These are phyloP conservation scores for Poecile atricapillus DNA, from an alignment of 2,113 vertebrate species.

Conservation along the genomic window DNA sequence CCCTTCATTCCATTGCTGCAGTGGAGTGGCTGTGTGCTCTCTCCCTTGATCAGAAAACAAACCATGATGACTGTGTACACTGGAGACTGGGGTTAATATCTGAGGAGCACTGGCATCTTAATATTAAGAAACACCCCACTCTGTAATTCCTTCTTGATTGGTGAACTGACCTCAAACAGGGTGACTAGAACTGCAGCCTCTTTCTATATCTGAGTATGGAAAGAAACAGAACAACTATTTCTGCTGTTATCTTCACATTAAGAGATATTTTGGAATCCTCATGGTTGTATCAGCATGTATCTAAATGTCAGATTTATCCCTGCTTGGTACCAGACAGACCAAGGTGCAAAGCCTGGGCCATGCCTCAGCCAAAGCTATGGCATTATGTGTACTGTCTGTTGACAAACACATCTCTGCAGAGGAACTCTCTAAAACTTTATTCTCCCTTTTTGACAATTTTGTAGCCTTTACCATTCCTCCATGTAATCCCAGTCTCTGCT, in stretches of 20 bases:
- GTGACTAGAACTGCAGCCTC: background rate
- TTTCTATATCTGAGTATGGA: background rate
- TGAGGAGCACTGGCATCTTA: background rate
- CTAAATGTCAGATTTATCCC: background rate
- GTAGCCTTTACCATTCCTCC: background rate
- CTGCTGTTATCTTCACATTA: background rate
- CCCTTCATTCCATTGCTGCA: background rate
- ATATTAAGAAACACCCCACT: fast-evolving
- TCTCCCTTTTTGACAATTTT: background rate
- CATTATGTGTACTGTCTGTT: fast-evolving
- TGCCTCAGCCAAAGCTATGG: background rate
- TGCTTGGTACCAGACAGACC: background rate
- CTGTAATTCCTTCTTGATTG: background rate
- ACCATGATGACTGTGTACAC: background rate
- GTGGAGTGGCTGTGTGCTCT: background rate
- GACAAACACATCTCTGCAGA: background rate
- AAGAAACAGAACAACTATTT: background rate
- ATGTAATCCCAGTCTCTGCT: background rate
- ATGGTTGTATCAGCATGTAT: background rate
- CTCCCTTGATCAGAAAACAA: background rate
- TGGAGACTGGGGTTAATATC: background rate
- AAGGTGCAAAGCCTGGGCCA: background rate
- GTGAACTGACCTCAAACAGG: background rate
- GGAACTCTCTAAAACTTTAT: background rate
- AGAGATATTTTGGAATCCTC: background rate